A percentile compares a stretch with the other conserved stretches of the same genome.
Evolutionary conservation across 2,113 vertebrate species (phyloP).

Genomic region (Vicugna pacos): DNA sequence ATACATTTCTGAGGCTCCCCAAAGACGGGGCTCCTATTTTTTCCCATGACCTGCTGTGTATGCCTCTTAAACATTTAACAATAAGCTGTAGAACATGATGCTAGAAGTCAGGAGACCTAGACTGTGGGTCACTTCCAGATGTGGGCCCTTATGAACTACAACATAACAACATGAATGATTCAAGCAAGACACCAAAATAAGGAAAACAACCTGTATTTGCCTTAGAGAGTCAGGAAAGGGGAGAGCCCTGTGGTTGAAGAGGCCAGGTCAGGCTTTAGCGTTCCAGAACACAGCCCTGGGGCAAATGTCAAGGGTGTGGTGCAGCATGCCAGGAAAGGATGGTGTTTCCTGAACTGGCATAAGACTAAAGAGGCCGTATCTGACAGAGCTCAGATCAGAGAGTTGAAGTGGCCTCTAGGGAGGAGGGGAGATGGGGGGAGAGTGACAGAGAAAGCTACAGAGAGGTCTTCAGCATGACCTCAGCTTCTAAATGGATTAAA

Average conservation of each 20-base stretch:
- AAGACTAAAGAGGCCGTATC: background rate
- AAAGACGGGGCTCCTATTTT: background rate
- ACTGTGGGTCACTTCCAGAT: background rate
- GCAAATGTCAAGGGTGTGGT: conserved; percentile 56
- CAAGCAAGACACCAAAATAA: background rate
- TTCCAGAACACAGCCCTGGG: background rate
- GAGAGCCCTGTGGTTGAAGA: background rate
- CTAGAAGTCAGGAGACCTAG: background rate
- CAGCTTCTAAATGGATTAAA: conserved; percentile 40
- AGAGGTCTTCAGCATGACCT: conserved; percentile 47
- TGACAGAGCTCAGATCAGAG: conserved; percentile 12
- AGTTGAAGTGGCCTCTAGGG: background rate
- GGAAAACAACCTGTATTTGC: background rate
- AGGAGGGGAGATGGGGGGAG: background rate
- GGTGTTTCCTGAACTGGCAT: conserved; percentile 52
- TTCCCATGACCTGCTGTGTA: background rate
- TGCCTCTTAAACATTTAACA: background rate
- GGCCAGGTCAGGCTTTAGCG: conserved; percentile 29
- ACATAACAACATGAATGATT: background rate
- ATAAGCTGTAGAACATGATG: background rate
- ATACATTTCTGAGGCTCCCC: background rate
- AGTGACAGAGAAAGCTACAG: background rate
- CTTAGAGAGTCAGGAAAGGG: conserved; percentile 22
- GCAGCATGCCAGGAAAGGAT: conserved; percentile 2
- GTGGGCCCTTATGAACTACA: background rate